These are phyloP conservation scores for Xylota segnis DNA, from an alignment of 2,888 invertebrate species.

Conservation along the genomic window DNA sequence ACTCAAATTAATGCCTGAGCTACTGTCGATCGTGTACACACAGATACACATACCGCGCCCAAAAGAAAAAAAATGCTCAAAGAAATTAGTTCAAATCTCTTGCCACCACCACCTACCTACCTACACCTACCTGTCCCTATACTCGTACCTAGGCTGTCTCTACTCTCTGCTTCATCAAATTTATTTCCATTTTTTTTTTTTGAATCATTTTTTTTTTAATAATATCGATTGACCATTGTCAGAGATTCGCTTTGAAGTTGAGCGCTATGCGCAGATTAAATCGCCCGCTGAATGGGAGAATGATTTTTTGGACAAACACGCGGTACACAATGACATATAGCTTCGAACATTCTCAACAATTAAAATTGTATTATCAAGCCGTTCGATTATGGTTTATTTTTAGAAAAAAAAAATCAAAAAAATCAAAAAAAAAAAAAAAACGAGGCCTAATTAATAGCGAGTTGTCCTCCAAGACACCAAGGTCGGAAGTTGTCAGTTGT, in stretches of 20 bases:
- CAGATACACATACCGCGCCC: constrained; percentile 22
- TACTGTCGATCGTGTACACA: constrained; percentile 59
- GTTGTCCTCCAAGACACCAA: constrained; percentile 39
- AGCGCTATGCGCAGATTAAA: constrained; percentile 56
- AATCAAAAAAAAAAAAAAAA: constrained; percentile 5
- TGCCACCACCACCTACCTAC: constrained; percentile 5
- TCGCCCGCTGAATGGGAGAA: constrained; percentile 44
- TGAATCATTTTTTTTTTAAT: constrained; percentile 19
- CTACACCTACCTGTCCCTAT: not conserved
- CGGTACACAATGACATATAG: constrained; percentile 45
- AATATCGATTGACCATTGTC: constrained; percentile 68
- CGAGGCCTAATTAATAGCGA: constrained; percentile 45
- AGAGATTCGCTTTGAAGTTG: constrained; percentile 57
- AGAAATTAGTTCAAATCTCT: constrained; percentile 62
- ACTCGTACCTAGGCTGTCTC: constrained; percentile 7
- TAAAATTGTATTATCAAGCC: constrained; percentile 59
- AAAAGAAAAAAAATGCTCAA: constrained; percentile 6
- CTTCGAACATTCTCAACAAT: constrained; percentile 43
- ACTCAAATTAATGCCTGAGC: constrained; percentile 56
- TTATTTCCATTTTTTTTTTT: constrained; percentile 37
- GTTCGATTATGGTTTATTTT: constrained; percentile 37
- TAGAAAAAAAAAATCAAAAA: not conserved
- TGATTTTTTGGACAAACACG: constrained; percentile 62
- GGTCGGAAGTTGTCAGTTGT: constrained; percentile 29
- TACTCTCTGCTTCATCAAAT: constrained; percentile 15